Conservation (phyloP, 2,888 invertebrate genomes). For the Drosophila prostipennis region DNA sequence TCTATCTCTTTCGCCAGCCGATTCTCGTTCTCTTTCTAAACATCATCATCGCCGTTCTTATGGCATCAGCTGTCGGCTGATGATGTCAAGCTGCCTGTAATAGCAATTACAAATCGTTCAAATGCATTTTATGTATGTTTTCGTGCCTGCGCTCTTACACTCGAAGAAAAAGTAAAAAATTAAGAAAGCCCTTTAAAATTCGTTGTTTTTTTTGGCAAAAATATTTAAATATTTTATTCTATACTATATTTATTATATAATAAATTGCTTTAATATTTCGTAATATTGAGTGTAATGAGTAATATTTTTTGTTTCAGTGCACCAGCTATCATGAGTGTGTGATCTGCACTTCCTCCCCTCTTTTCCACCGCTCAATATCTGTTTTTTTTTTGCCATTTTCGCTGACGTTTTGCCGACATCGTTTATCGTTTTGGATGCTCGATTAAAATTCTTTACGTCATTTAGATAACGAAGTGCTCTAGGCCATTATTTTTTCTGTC, state of each 20-base stretch:
- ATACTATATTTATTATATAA: no score
- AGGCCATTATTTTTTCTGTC: constrained; percentile 3
- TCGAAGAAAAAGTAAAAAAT: background rate
- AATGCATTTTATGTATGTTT: constrained; percentile 28
- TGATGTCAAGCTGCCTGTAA: constrained; percentile 70
- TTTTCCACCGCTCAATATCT: constrained; percentile 1
- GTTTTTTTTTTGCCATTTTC: constrained; percentile 10
- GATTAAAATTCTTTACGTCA: constrained; percentile 77
- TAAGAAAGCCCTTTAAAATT: no score
- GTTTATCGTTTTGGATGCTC: constrained; percentile 73
- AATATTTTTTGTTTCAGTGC: constrained; percentile 18
- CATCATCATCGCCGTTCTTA: constrained; percentile 26
- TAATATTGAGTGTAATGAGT: no score
- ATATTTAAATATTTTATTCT: no score
- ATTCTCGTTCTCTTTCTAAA: constrained; percentile 4
- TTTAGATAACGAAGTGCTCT: constrained; percentile 53
- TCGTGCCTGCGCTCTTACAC: constrained; percentile 11
- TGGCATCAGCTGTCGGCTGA: constrained; percentile 57
- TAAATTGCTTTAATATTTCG: no score
- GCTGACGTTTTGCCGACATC: constrained; percentile 26
- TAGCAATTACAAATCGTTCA: constrained; percentile 70
- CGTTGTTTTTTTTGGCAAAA: no score
- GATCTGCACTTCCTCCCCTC: constrained; percentile 8
- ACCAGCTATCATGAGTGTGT: constrained; percentile 11
- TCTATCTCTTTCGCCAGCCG: background rate